Evolutionary conservation across 2,888 invertebrate species (phyloP), one percentile per base, ranked within the genome.

Genomic region (Plagodis pulveraria): DNA sequence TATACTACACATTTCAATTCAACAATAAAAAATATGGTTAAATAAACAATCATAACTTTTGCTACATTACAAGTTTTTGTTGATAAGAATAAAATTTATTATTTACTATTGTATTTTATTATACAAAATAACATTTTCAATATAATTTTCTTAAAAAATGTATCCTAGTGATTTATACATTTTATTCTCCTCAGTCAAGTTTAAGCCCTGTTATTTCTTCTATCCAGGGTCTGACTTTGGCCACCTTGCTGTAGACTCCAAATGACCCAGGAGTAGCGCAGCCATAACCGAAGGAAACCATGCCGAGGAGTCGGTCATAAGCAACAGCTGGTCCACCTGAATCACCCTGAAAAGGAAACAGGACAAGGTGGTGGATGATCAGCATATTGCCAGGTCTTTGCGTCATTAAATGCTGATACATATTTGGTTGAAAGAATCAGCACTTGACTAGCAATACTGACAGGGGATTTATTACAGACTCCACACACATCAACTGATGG

Each of bases 221-320:
- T 9, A 93, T 81, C 93, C 93, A 93, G 4, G 75, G 46, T 8
- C 89, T 75, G n/a, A 91, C 87, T 63, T 86, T 87, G 0, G 91
- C 86, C 2, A 93, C 76, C 59, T 89, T 92, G 69, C 90, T 86
- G 78, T 93, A 92, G 0, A 93, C 91, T 0, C 91, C 92, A 34
- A 80, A 92, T 0, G 91, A 83, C 0, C 87, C 88, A 0, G 91
- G 89, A 0, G 89, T 89, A 0, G 91, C 93, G 50, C 93, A 93
- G 0, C 93, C 93, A 44, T 91, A 91, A 0, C 93, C 93, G 11
- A 93, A 93, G 0, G 93, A 93, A 0, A 93, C 89, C 82, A 91
- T 85, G 11, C 93, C 93, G 0, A 93, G 66, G 0, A 93, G 82
- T 0, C 86, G 77, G 41, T 86, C 89, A 49, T 85, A 72, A 0